A percentile compares a stretch with the other conserved stretches of the same genome.
phyloP scores from a whole-genome alignment of 2,113 vertebrate species.

The Myotis yumanensis region DNA sequence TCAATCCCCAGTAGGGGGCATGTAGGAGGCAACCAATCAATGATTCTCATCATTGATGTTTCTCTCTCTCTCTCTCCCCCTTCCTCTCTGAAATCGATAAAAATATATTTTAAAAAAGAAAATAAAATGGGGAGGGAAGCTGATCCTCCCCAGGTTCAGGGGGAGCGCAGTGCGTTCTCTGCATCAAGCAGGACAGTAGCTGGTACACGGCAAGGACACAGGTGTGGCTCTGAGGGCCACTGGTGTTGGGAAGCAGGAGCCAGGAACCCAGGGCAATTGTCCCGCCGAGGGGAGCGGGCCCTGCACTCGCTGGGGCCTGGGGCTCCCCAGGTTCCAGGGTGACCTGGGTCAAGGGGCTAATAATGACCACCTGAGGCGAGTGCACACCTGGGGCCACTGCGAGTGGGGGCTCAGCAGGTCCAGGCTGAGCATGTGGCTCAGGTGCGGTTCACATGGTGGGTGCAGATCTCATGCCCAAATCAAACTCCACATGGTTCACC shows the following conservation, averaged over 20 bases:
- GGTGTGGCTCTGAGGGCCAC: not conserved
- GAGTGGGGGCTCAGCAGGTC: not conserved
- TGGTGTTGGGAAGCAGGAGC: not conserved
- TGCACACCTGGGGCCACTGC: fast-evolving
- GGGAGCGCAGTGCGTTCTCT: fast-evolving
- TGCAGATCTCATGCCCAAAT: fast-evolving
- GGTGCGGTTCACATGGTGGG: fast-evolving
- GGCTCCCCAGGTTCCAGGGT: not conserved
- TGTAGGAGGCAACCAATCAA: no score
- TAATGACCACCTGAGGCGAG: fast-evolving
- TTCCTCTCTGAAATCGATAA: no score
- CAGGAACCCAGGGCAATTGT: not conserved
- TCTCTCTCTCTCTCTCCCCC: no score
- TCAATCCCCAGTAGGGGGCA: no score
- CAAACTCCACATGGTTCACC: not conserved
- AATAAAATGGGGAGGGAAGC: not conserved
- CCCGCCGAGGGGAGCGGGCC: not conserved
- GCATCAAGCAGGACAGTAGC: no score
- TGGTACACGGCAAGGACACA: fast-evolving
- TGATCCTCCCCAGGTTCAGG: not conserved
- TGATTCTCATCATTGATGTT: no score
- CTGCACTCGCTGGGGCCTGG: not conserved
- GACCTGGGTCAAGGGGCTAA: not conserved
- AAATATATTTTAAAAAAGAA: not conserved
- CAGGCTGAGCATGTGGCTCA: fast-evolving